Evolutionary conservation across 2,888 invertebrate genomes (phyloP).

Genomic region (Autographa gamma): DNA sequence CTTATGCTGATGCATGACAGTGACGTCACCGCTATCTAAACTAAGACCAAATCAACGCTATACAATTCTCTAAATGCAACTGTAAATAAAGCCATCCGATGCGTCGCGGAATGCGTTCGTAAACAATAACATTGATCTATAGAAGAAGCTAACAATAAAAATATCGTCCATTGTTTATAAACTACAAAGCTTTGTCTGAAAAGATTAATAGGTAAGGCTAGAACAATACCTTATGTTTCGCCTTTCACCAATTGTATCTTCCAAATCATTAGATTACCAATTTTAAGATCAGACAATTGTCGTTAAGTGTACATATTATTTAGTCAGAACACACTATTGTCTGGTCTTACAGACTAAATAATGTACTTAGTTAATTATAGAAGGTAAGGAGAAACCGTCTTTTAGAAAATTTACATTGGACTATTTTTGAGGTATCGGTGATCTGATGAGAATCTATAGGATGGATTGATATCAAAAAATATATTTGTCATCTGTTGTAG

Average conservation of each 20-base stretch:
- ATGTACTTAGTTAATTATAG: too few species aligned
- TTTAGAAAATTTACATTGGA: too few species aligned
- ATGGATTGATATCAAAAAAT: too few species aligned
- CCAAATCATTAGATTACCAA: too few species aligned
- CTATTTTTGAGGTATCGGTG: too few species aligned
- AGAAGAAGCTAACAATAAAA: conserved; percentile 2
- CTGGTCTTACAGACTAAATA: too few species aligned
- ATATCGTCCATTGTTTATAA: neutral
- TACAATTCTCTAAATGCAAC: neutral
- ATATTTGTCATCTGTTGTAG: too few species aligned
- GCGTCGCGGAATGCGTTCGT: neutral
- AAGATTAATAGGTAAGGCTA: neutral
- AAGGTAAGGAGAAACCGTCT: too few species aligned
- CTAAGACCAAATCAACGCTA: neutral
- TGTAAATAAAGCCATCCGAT: neutral
- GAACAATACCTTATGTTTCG: neutral
- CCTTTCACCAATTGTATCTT: neutral
- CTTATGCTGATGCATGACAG: neutral
- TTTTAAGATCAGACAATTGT: too few species aligned
- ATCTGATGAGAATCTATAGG: too few species aligned
- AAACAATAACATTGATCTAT: neutral
- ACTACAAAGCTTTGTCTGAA: conserved; percentile 2
- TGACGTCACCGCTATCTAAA: neutral
- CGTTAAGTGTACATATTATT: too few species aligned
- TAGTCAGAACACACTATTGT: too few species aligned